Evolutionary conservation across 2,888 invertebrate species (phyloP).

Genomic region (Brachypterus glaber): DNA sequence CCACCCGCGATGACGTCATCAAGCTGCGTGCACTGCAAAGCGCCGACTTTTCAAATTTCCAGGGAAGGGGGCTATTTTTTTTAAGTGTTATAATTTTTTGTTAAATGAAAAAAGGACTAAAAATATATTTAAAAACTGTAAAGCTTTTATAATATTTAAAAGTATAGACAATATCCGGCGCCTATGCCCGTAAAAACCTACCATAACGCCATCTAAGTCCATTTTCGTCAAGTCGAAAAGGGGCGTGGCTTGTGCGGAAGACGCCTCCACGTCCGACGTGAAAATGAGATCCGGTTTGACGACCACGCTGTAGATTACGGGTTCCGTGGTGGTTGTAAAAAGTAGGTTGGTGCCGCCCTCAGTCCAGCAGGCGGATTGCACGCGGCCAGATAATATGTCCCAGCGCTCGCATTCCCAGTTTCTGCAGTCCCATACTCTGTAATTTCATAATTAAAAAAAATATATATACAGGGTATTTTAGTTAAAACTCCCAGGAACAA

Average conservation of each 20-base stretch:
- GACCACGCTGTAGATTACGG: conserved; percentile 62
- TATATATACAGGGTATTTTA: no score
- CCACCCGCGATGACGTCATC: no score
- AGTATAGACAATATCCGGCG: no score
- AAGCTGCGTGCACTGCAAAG: no score
- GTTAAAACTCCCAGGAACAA: no score
- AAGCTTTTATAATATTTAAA: no score
- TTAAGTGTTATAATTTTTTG: no score
- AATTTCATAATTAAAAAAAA: conserved; percentile 14
- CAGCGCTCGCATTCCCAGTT: conserved; percentile 75
- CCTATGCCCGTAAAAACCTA: no score
- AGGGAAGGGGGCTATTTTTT: no score
- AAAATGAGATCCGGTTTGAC: conserved; percentile 33
- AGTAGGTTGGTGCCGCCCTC: conserved; percentile 64
- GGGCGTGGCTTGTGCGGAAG: conserved; percentile 54
- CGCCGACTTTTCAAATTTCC: no score
- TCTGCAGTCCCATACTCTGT: conserved; percentile 72
- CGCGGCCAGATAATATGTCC: conserved; percentile 65
- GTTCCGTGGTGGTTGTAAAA: conserved; percentile 76
- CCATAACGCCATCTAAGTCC: conserved; percentile 48
- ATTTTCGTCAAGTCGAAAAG: conserved; percentile 63
- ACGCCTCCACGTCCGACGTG: conserved; percentile 27
- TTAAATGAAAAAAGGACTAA: no score
- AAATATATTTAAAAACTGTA: no score
- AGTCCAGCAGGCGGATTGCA: conserved; percentile 84